Base-by-base conservation (phyloP, 2,888 invertebrate species). In the Coecobrya sp. region DNA sequence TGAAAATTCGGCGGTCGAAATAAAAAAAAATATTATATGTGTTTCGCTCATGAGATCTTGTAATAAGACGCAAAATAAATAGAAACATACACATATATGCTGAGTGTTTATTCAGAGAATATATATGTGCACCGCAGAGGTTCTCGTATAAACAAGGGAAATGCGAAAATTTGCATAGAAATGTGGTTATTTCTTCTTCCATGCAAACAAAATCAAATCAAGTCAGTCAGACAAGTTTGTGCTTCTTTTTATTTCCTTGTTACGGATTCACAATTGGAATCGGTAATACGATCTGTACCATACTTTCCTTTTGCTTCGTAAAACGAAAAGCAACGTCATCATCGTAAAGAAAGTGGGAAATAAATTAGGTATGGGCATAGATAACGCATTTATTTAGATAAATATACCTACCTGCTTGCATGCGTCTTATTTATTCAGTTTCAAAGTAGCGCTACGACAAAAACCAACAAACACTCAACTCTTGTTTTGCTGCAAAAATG, bases 111-210 rank as follows among this genome's bases (percentile, higher is more conserved):
- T 36, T 4, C 36, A 36, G 36, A 36, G 36, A n/a, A n/a, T 42
- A 7, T 42, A 10, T 49, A 49, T 3, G 49, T 49, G 10, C 49
- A 49, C 49, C 19, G 59, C 19, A 19, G 59, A 62, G 10, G 10
- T 68, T 2, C n/a, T 27, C 16, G 1, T 68, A 68, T 30, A 27
- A 65, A 65, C 25, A 30, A 16, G 30, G 25, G 30, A 11, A 65
- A 42, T 22, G 62, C 5, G 27, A 42, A 65, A 84, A 84, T 65
- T 84, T 84, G 84, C 84, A 84, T 84, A 65, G 42, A 84, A 84
- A 84, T 84, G 27, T 81, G 42, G n/a, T 59, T 82, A 82, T 62
- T 84, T 65, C 27, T 19, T 42, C 27, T 25, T 52, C 13, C 52
- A 49, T 42, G 45, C 84, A 84, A 25, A 25, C 62, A 8, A 84